Evolutionary conservation across 2,888 invertebrate genomes (phyloP).

Genomic region (Druceiella hillmani): DNA sequence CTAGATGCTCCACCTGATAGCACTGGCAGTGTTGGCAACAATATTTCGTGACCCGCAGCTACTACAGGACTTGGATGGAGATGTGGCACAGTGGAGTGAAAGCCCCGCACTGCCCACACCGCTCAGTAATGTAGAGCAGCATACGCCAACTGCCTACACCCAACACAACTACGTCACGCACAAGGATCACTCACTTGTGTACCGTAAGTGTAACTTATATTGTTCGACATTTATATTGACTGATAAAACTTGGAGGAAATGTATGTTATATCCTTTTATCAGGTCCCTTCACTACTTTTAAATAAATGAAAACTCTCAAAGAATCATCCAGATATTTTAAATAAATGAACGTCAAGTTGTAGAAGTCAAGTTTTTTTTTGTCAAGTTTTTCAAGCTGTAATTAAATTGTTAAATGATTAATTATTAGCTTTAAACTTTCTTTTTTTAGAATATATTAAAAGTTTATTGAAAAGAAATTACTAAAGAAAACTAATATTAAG

Average conservation of each 20-base stretch:
- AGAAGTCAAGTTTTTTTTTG: no score
- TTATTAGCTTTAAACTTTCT: no score
- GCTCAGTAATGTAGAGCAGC: conserved; percentile 62
- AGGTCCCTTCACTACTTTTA: no score
- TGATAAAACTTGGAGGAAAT: conserved; percentile 6
- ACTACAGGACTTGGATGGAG: conserved; percentile 55
- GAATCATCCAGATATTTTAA: no score
- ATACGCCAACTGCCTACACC: conserved; percentile 48
- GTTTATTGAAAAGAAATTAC: no score
- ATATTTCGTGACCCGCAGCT: conserved; percentile 69
- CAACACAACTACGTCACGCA: conserved; percentile 37
- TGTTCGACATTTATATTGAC: conserved; percentile 23
- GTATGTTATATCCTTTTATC: no score
- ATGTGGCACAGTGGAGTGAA: conserved; percentile 39
- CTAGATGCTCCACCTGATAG: conserved; percentile 73
- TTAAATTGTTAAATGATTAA: no score
- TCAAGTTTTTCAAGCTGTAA: no score
- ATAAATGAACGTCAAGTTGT: no score
- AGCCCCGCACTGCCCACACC: conserved; percentile 61
- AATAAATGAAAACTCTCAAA: no score
- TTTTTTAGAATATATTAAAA: no score
- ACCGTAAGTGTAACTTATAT: conserved; percentile 49
- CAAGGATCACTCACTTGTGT: conserved; percentile 59
- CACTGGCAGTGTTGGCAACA: conserved; percentile 67
- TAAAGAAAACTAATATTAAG: no score